A percentile compares a stretch with the other conserved stretches of the same genome.
Conservation (phyloP, 2,888 invertebrate species). For the Apantesis nais region DNA sequence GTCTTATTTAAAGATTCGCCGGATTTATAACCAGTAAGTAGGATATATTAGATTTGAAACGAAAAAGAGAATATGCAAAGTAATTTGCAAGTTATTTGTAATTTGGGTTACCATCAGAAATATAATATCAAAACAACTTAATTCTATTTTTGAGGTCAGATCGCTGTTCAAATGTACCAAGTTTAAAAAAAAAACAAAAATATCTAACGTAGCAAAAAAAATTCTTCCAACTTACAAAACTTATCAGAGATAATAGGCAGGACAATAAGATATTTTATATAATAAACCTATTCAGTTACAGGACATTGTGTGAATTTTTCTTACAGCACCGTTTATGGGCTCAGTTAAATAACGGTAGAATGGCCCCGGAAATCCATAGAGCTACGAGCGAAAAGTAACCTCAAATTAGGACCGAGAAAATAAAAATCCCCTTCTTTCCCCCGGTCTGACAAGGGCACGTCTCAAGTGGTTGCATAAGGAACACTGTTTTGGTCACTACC, state of each 20-base stretch:
- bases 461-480: conserved; percentile 60
- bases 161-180: too few species aligned
- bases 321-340: conserved; percentile 41
- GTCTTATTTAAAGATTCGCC: too few species aligned
- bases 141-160: too few species aligned
- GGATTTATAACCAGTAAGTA: too few species aligned
- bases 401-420: conserved; percentile 71
- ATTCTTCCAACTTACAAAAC: background rate
- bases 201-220: background rate
- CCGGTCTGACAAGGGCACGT: conserved; percentile 62
- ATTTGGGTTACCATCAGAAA: too few species aligned
- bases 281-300: conserved; percentile 21
- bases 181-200: background rate
- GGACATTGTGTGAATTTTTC: conserved; percentile 36
- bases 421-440: conserved; percentile 66
- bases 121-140: too few species aligned
- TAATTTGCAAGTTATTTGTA: too few species aligned
- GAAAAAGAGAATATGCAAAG: too few species aligned
- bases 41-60: too few species aligned
- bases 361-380: conserved; percentile 55
- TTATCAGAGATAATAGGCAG: background rate
- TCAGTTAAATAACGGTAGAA: conserved; percentile 44
- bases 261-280: conserved; percentile 19
- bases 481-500: conserved; percentile 61
- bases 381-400: conserved; percentile 58